Percentiles rank a stretch among this genome's conserved stretches.
Conservation (phyloP, 1,140 invertebrate species). For the Ceratoteleas bidentatus region DNA sequence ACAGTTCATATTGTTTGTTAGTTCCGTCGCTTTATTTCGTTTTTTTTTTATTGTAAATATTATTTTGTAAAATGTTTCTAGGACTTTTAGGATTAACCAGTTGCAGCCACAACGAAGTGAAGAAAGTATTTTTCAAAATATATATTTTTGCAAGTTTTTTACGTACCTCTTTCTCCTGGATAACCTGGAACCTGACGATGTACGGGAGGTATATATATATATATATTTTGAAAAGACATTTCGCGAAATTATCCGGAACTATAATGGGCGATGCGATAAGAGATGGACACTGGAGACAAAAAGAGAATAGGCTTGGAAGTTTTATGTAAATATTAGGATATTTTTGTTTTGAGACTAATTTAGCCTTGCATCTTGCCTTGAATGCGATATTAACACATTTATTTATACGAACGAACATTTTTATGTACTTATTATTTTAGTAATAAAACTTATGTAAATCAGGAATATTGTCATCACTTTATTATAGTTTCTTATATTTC, state of each 20-base stretch:
- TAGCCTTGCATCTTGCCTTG: constrained; percentile 63
- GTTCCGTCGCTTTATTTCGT: no score
- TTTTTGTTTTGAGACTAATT: constrained; percentile 47
- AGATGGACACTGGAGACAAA: no score
- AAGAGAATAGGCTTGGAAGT: constrained; percentile 44
- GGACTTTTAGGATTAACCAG: constrained; percentile 32
- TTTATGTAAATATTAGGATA: constrained; percentile 61
- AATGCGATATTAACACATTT: constrained; percentile 58
- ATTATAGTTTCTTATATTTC: not conserved
- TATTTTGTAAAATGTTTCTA: constrained; percentile 57
- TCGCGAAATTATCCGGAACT: no score
- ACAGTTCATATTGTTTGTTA: no score
- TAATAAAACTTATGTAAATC: constrained; percentile 51
- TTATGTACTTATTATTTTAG: constrained; percentile 64
- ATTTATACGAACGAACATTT: constrained; percentile 54
- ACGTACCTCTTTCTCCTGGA: no score
- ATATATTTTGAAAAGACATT: constrained; percentile 57
- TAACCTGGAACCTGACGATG: no score
- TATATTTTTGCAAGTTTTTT: no score
- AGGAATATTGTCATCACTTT: no score
- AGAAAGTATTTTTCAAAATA: constrained; percentile 56
- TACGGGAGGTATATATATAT: no score
- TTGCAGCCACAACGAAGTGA: constrained; percentile 3
- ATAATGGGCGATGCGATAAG: no score
- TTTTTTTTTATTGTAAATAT: constrained; percentile 51